These are phyloP conservation scores for Tetranychus truncatus DNA, from an alignment of 2,888 invertebrate species.

Conservation along the genomic window DNA sequence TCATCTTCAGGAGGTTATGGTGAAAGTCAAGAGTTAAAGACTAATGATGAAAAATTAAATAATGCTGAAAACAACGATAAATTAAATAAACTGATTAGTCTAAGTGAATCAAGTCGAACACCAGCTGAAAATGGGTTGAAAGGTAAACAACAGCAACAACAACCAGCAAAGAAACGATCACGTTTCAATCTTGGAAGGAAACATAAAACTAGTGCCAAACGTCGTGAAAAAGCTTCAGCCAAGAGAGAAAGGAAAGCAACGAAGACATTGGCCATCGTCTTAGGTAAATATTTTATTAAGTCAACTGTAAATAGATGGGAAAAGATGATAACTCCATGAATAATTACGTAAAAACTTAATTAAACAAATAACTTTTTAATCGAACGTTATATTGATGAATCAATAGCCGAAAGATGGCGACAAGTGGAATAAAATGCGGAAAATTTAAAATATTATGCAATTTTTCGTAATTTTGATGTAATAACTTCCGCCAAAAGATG, in stretches of 20 bases:
- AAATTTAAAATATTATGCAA: no score
- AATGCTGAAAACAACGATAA: not conserved
- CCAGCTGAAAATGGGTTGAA: not conserved
- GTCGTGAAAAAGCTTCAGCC: constrained; percentile 76
- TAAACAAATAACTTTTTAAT: not conserved
- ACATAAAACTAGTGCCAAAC: constrained; percentile 82
- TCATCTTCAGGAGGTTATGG: not conserved
- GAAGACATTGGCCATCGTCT: constrained; percentile 90
- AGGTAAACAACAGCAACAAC: constrained; percentile 15
- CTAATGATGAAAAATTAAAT: not conserved
- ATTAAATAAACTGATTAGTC: not conserved
- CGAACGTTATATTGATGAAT: not conserved
- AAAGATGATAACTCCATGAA: not conserved
- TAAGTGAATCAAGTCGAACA: not conserved
- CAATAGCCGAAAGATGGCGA: no score
- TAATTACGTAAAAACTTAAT: not conserved
- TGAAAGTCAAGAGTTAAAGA: not conserved
- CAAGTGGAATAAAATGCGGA: no score
- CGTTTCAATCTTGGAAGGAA: constrained; percentile 36
- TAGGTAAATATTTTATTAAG: constrained; percentile 50
- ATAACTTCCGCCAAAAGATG: no score
- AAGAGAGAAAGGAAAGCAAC: constrained; percentile 93
- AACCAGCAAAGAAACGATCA: constrained; percentile 26
- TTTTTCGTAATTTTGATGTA: no score
- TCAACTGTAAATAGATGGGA: not conserved